A percentile compares a stretch with the other conserved stretches of the same genome.
Evolutionary conservation across 2,888 invertebrate species (phyloP).

Genomic region (Trachelus troglodyta): DNA sequence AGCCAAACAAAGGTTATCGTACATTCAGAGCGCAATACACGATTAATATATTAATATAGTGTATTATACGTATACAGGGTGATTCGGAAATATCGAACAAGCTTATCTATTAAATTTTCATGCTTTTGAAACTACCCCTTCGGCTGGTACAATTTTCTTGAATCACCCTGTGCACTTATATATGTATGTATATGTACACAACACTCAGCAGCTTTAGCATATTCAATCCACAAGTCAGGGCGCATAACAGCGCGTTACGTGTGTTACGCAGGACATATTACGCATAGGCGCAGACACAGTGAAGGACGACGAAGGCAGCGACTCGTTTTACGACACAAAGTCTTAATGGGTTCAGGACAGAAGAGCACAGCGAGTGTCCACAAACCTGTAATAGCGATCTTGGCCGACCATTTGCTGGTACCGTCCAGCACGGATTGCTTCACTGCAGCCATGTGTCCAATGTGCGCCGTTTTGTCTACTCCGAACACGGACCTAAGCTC

Average conservation of each 20-base stretch:
- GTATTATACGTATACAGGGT: conserved; percentile 14
- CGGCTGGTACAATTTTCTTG: background rate
- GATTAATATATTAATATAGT: conserved; percentile 9
- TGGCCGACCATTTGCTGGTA: conserved; percentile 99
- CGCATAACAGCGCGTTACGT: background rate
- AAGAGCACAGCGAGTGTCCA: conserved; percentile 59
- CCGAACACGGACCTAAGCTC: conserved; percentile 91
- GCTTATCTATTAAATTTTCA: background rate
- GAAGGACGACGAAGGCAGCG: conserved; percentile 12
- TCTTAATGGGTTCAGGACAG: conserved; percentile 23
- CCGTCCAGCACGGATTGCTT: conserved; percentile 99
- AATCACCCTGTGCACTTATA: background rate
- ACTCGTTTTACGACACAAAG: conserved; percentile 12
- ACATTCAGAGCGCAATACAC: background rate
- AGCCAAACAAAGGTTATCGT: background rate
- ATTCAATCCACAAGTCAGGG: background rate
- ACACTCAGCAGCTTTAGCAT: conserved; percentile 15
- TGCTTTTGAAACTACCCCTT: background rate
- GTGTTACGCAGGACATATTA: background rate
- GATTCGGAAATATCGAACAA: background rate
- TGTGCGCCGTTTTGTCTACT: conserved; percentile 93
- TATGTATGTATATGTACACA: conserved; percentile 23
- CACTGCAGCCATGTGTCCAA: conserved; percentile 96
- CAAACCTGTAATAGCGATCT: conserved; percentile 99
- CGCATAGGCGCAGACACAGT: background rate